phyloP scores from a whole-genome alignment of 2,888 invertebrate species.

The Folsomia candida region DNA sequence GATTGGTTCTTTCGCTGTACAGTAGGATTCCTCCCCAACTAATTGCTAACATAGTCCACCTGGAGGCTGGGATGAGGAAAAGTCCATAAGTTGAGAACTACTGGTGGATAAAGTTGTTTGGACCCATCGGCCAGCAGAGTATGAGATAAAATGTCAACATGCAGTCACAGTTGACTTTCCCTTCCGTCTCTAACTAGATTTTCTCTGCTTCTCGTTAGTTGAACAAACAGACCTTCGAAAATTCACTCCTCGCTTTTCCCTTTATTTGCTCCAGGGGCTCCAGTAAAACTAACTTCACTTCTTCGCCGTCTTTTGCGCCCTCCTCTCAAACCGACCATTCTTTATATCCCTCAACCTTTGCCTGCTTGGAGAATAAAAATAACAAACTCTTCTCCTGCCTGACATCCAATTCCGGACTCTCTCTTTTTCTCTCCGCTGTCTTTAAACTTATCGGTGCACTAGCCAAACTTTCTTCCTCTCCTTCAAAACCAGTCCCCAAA shows the following conservation, averaged over 20 bases:
- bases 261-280: slow-evolving; percentile 14
- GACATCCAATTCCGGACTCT: slow-evolving; percentile 1
- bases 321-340: not conserved
- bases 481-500: too few species aligned
- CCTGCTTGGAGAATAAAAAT: not conserved
- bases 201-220: slow-evolving; percentile 52
- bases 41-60: too few species aligned
- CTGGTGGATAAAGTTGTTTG: not conserved
- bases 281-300: not conserved
- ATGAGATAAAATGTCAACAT: slow-evolving; percentile 51
- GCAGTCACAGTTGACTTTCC: slow-evolving; percentile 51
- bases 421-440: not conserved
- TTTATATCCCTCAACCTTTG: not conserved
- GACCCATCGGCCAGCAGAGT: not conserved
- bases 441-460: not conserved
- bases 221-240: slow-evolving; percentile 50
- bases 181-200: slow-evolving; percentile 51
- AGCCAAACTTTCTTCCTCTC: not conserved
- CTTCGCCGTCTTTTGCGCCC: too few species aligned
- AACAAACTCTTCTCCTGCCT: slow-evolving; percentile 6
- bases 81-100: too few species aligned
- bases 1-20: too few species aligned
- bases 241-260: slow-evolving; percentile 18
- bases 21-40: too few species aligned
- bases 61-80: too few species aligned